phyloP scores from a whole-genome alignment of 1,140 invertebrate genomes.

The Brachionus angularis region DNA sequence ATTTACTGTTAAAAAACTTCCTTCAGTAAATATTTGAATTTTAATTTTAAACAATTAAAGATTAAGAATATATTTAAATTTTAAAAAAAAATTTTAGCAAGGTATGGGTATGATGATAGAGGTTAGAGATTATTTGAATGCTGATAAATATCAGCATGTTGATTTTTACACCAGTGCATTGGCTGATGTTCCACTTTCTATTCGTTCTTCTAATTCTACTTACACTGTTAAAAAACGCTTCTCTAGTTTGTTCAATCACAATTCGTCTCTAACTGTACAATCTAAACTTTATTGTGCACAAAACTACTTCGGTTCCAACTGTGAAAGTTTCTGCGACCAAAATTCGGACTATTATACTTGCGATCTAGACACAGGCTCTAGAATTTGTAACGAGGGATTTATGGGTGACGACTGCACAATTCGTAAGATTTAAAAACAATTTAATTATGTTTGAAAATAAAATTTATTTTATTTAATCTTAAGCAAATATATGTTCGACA shows the following conservation, averaged over 20 bases:
- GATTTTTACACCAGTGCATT: constrained; percentile 41
- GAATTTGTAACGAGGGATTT: constrained; percentile 30
- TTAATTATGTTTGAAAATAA: not conserved
- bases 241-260: constrained; percentile 34
- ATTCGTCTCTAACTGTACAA: constrained; percentile 15
- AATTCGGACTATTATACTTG: constrained; percentile 16
- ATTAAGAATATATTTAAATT: not conserved
- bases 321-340: constrained; percentile 17
- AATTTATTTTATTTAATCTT: not conserved
- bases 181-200: constrained; percentile 23
- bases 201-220: not conserved
- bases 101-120: constrained; percentile 43
- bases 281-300: constrained; percentile 25
- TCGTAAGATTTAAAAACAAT: not conserved
- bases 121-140: constrained; percentile 2
- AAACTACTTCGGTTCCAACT: constrained; percentile 22
- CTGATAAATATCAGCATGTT: constrained; percentile 18
- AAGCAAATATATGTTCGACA: constrained; percentile 8
- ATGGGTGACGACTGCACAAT: constrained; percentile 25
- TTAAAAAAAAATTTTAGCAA: not conserved
- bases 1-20: constrained; percentile 36
- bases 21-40: not conserved
- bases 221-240: constrained; percentile 22
- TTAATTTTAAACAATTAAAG: not conserved
- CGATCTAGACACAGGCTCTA: constrained; percentile 1